phyloP scores from a whole-genome alignment of 2,113 vertebrate genomes.

The Aegithalos caudatus region DNA sequence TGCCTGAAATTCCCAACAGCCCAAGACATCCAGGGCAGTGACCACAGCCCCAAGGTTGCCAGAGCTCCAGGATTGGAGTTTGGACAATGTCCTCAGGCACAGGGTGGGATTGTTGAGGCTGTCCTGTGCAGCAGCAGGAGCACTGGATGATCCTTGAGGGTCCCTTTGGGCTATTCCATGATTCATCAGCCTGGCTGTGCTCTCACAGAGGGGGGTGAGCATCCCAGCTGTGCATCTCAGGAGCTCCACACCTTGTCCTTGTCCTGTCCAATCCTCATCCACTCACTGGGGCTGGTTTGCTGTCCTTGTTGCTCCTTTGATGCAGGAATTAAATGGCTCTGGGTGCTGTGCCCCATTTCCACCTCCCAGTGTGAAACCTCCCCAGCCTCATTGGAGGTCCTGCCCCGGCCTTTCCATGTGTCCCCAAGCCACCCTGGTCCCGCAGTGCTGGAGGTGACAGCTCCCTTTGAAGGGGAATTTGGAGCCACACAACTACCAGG shows the following conservation, averaged over 20 bases:
- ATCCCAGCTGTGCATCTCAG: background rate
- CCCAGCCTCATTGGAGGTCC: background rate
- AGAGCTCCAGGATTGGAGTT: background rate
- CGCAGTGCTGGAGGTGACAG: background rate
- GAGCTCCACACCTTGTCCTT: background rate
- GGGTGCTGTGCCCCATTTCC: background rate
- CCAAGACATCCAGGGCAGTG: background rate
- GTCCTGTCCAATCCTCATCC: fast-evolving
- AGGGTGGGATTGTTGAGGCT: background rate
- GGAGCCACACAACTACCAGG: background rate
- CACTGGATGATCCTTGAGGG: background rate
- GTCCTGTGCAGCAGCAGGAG: background rate
- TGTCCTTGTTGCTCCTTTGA: background rate
- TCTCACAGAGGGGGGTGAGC: fast-evolving
- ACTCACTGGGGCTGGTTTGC: background rate
- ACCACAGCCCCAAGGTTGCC: background rate
- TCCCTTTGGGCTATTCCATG: background rate
- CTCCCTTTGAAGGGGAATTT: background rate
- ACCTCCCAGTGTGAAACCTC: background rate
- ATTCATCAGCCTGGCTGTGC: background rate
- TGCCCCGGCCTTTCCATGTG: background rate
- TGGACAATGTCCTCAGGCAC: background rate
- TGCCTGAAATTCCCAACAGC: background rate
- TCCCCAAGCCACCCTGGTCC: background rate
- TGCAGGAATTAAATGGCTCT: background rate